Base-by-base conservation (phyloP, 2,113 vertebrate genomes). In the Malurus elegans region DNA sequence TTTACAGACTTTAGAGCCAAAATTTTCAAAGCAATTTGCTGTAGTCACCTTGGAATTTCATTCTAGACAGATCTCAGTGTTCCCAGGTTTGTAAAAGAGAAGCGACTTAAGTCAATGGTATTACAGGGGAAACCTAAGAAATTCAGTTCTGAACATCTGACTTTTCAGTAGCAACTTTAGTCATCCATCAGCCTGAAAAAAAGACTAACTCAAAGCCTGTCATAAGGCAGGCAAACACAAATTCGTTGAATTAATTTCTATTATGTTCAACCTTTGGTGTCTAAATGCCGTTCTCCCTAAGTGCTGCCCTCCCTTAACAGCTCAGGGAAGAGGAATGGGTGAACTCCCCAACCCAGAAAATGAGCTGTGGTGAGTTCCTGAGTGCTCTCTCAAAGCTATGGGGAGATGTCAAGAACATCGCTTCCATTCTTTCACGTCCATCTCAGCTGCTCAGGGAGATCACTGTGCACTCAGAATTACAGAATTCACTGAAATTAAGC, bases 341-440 rank as follows among this genome's bases (percentile, higher is more conserved):
- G 36, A 83, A 47, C 6, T 66, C 5, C 32, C 9, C 12, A 62
- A 23, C 17, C 24, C 21, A 73, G 23, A 4, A 56, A 61, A 45
- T 36, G 44, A 82, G 14, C 44, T 57, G 21, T 9, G 4, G 8
- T 29, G 18, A 3, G 18, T 90, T 75, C 32, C 48, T 12, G 4
- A 10, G 3, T 47, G 29, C 9, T 66, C 80, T 36, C 45, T 40
- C 14, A 58, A 65, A 65, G 4, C n/a, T 86, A 23, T 13, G 25
- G 19, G 4, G 23, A 45, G 5, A 20, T 20, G 5, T 25, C 42
- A 71, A 45, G n/a, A 62, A 12, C 10, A 17, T 50, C 0, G 0
- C 6, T 69, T 61, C 42, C 15, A 45, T 12, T 64, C 31, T 74
- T 76, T 72, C 11, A 4, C 24, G 64, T 61, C 61, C 12, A 72